Conservation (phyloP, 1,140 invertebrate species). For the Dryas iulia region DNA sequence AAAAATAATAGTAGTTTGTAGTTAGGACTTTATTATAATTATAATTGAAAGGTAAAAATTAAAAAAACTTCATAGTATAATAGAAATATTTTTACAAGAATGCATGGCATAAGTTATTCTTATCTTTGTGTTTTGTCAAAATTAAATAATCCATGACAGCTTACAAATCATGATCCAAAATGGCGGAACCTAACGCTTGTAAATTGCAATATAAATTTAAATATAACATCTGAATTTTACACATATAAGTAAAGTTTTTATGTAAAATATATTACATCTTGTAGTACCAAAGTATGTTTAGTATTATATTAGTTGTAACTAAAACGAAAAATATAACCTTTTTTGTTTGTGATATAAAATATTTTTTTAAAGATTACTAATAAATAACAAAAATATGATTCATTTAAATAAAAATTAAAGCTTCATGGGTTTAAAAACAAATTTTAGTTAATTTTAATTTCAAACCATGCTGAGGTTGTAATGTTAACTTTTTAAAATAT, state of each 20-base stretch:
- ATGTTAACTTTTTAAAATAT: background rate
- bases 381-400: too few relatives aligned
- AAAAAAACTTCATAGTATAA: conserved; percentile 2
- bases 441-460: background rate
- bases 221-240: too few relatives aligned
- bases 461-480: background rate
- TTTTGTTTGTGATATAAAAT: too few relatives aligned
- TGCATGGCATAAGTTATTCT: background rate
- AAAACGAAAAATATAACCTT: too few relatives aligned
- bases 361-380: too few relatives aligned
- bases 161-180: too few relatives aligned
- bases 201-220: background rate
- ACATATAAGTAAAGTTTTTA: too few relatives aligned
- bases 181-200: background rate
- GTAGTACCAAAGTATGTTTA: background rate
- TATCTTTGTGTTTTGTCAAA: too few relatives aligned
- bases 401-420: background rate
- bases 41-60: background rate
- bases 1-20: background rate
- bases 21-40: conserved; percentile 9
- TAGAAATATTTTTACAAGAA: conserved; percentile 17
- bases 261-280: background rate
- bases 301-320: background rate
- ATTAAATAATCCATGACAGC: too few relatives aligned
- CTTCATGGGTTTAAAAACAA: background rate